Base-by-base conservation (phyloP, 1,140 invertebrate species). In the Cecropterus lyciades region DNA sequence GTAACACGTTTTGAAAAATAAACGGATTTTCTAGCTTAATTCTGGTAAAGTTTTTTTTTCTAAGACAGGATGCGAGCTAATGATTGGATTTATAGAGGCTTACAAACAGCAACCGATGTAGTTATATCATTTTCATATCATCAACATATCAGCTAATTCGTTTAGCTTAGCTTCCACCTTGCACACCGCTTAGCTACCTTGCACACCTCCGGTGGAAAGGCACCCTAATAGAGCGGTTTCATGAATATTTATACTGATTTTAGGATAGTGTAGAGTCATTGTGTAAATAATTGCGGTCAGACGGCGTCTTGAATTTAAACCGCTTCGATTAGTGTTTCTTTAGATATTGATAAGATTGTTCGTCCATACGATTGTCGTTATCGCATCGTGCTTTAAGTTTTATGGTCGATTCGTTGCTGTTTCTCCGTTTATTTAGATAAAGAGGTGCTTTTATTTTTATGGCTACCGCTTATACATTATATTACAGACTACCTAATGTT, bases 231-330 rank as follows among this genome's bases (percentile, higher is more conserved):
- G 76, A 79, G 71, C 73, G 74, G 73, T 73, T 77, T 75, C 77
- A 85, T 84, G 83, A 85, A 85, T 85, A 85, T 85, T 82, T 79
- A 85, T 84, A 77, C 71, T 68, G 75, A 80, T 82, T 83, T 83
- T 71, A 82, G 71, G 79, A 79, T 82, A 85, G 77, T 80, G 73
- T 70, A 68, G 69, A 72, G 69, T 51, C 69, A 71, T 70, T 80
- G 76, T 73, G 70, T 79, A 85, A 82, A 83, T 80, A 80, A 80
- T 78, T 77, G 77, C 72, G 67, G 72, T 65, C 51, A 60, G 69
- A 67, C 62, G 52, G 48, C 65, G 68, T 77, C 53, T 77, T 72
- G 71, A 80, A 82, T 80, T 73, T 71, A 74, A 78, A 75, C 72
- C 53, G 65, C 46, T 68, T 74, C 53, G 53, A 69, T 69, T 56